Evolutionary conservation across 2,113 vertebrate species (phyloP).

Genomic region (Sterna hirundo): DNA sequence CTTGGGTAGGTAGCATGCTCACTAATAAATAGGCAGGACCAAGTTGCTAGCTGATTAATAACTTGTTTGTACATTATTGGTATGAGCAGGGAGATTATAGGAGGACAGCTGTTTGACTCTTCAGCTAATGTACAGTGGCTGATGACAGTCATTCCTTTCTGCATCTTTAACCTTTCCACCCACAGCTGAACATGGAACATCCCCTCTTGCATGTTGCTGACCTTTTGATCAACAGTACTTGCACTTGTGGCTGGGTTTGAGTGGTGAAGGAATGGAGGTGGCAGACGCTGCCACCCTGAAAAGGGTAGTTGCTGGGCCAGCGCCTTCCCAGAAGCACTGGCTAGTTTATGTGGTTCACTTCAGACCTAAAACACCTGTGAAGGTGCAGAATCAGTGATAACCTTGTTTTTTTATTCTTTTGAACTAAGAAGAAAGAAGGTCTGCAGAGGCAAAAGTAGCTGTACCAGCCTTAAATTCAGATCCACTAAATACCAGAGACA

Average conservation of each 20-base stretch:
- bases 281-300: background rate
- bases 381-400: background rate
- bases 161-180: conserved; percentile 51
- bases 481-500: background rate
- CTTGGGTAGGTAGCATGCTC: background rate
- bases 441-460: background rate
- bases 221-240: conserved; percentile 10
- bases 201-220: background rate
- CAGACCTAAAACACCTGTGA: background rate
- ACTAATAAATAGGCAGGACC: background rate
- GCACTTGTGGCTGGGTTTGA: background rate
- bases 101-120: conserved; percentile 36
- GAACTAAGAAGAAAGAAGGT: background rate
- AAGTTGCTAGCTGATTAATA: background rate
- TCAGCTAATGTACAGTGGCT: conserved; percentile 11
- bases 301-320: background rate
- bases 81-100: conserved; percentile 3
- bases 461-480: background rate
- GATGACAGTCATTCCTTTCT: conserved; percentile 51
- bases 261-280: conserved; percentile 12
- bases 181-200: background rate
- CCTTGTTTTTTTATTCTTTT: background rate
- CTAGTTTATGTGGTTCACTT: background rate
- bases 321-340: background rate
- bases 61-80: background rate